Conservation (phyloP, 2,888 invertebrate genomes). For the Drosophila neonasuta region DNA sequence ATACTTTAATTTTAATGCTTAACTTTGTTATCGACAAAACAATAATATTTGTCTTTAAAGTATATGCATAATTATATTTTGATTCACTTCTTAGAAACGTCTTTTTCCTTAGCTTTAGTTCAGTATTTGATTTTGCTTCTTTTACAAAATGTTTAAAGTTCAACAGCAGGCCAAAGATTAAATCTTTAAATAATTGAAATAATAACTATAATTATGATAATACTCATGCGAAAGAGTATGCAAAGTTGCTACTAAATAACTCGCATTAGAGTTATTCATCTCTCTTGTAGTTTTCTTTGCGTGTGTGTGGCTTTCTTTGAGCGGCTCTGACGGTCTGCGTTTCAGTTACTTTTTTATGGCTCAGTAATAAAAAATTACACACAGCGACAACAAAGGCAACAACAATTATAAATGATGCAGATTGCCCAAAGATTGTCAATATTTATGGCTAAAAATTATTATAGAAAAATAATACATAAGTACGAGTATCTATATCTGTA, state of each 20-base stretch:
- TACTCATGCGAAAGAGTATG: neutral
- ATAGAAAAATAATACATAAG: conserved; percentile 45
- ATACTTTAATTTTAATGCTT: too few species aligned
- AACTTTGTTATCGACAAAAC: too few species aligned
- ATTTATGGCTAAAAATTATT: conserved; percentile 67
- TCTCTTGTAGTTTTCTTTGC: conserved; percentile 41
- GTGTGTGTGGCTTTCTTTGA: conserved; percentile 60
- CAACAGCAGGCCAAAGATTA: neutral
- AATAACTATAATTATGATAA: neutral
- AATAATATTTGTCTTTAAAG: too few species aligned
- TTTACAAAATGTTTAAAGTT: too few species aligned
- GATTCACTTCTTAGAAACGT: neutral
- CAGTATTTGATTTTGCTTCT: too few species aligned
- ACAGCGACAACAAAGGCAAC: conserved; percentile 47
- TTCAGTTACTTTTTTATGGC: conserved; percentile 70
- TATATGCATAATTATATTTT: too few species aligned
- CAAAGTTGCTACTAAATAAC: neutral
- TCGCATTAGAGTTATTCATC: conserved; percentile 2
- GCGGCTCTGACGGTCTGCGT: conserved; percentile 36
- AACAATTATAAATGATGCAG: conserved; percentile 61
- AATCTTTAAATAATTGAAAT: neutral
- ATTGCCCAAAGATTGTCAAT: conserved; percentile 66
- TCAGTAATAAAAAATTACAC: conserved; percentile 58
- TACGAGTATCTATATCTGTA: conserved; percentile 21
- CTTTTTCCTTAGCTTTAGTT: too few species aligned